Conservation (phyloP, 2,888 invertebrate species). For the Tortrix viridana region DNA sequence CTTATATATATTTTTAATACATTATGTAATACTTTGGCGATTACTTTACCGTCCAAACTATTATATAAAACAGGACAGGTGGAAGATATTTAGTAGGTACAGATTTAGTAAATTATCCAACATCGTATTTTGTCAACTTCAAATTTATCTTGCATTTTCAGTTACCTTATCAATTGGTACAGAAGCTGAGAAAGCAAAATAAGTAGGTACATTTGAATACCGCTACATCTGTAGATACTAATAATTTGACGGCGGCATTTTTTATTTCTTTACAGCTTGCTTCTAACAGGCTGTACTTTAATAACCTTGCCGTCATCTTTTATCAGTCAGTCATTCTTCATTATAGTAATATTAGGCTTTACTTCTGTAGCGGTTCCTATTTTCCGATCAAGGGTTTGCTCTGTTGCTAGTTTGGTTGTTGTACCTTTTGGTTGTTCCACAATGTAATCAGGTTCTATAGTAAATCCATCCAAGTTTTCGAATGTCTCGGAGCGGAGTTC, state of each 20-base stretch:
- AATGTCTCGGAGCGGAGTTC: neutral
- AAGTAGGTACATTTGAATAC: too few relatives aligned
- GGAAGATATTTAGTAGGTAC: too few relatives aligned
- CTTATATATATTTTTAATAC: too few relatives aligned
- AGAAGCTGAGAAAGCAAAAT: too few relatives aligned
- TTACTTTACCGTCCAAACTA: too few relatives aligned
- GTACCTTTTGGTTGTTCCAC: neutral
- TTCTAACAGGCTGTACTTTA: conserved; percentile 23
- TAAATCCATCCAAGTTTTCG: conserved; percentile 2
- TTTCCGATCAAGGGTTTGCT: neutral
- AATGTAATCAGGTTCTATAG: neutral
- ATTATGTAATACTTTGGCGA: too few relatives aligned
- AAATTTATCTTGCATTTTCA: too few relatives aligned
- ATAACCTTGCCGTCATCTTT: conserved; percentile 19
- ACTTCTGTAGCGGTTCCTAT: conserved; percentile 28
- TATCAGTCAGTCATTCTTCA: conserved; percentile 29
- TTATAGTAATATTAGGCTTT: conserved; percentile 10
- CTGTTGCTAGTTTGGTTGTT: neutral
- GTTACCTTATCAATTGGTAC: too few relatives aligned
- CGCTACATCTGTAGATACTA: neutral
- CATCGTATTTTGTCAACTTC: too few relatives aligned
- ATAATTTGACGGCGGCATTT: conserved; percentile 7
- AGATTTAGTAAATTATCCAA: too few relatives aligned
- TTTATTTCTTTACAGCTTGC: conserved; percentile 18
- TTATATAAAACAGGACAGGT: too few relatives aligned